A percentile compares a stretch with the other conserved stretches of the same genome.
Conservation (phyloP, 1,140 invertebrate species). For the Augochlora pura region DNA sequence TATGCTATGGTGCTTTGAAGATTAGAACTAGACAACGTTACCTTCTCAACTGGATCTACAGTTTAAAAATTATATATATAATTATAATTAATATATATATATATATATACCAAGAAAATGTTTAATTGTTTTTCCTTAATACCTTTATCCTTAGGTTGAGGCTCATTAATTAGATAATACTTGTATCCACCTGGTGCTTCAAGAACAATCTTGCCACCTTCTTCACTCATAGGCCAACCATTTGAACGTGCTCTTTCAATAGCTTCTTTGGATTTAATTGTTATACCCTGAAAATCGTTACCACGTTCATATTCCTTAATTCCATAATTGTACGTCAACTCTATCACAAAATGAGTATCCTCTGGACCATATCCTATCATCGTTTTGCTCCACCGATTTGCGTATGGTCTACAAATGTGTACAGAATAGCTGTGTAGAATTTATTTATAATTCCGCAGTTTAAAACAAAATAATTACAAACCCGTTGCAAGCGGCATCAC, state of each 20-base stretch:
- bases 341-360: constrained; percentile 96
- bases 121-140: constrained; percentile 34
- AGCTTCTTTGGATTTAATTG: constrained; percentile 89
- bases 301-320: constrained; percentile 91
- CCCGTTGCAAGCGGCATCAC: constrained; percentile 98
- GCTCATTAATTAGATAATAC: constrained; percentile 89
- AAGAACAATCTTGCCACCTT: constrained; percentile 82
- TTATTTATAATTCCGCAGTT: background rate
- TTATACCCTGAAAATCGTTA: constrained; percentile 95
- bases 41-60: constrained; percentile 91
- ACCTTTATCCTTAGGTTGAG: constrained; percentile 84
- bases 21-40: constrained; percentile 90
- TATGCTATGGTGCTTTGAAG: constrained; percentile 88
- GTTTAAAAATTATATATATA: constrained; percentile 8
- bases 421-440: background rate
- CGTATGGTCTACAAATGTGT: constrained; percentile 88
- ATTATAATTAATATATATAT: no score
- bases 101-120: background rate
- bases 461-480: constrained; percentile 76
- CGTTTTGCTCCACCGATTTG: constrained; percentile 99
- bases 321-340: constrained; percentile 99
- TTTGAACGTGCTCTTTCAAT: constrained; percentile 86
- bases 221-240: constrained; percentile 85
- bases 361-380: constrained; percentile 99
- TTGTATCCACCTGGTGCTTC: constrained; percentile 95